These are phyloP conservation scores for Aleiodes alternator DNA, from an alignment of 2,888 invertebrate species.

Conservation along the genomic window DNA sequence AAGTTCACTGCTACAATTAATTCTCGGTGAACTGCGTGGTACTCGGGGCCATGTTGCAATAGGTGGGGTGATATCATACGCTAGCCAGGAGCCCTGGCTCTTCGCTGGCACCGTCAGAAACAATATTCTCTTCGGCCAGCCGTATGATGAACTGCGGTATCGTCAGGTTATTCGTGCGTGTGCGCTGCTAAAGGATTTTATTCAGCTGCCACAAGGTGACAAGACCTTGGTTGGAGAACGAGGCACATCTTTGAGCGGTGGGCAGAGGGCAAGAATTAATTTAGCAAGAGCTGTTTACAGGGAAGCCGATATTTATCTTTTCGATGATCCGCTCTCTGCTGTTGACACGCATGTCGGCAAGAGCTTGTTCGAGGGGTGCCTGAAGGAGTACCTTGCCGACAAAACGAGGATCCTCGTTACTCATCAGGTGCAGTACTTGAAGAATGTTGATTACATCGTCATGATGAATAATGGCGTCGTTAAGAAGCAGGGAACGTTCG, in stretches of 20 bases:
- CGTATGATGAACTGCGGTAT: slow-evolving; percentile 78
- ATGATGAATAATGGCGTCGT: slow-evolving; percentile 82
- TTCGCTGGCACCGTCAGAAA: slow-evolving; percentile 84
- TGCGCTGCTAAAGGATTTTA: slow-evolving; percentile 82
- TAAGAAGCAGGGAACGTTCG: slow-evolving; percentile 78
- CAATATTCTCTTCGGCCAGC: slow-evolving; percentile 87
- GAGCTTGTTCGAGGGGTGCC: slow-evolving; percentile 85
- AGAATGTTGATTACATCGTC: slow-evolving; percentile 81
- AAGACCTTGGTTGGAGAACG: slow-evolving; percentile 86
- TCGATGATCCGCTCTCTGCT: slow-evolving; percentile 89
- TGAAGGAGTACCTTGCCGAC: slow-evolving; percentile 79
- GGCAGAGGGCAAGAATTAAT: slow-evolving; percentile 75
- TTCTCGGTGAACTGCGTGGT: slow-evolving; percentile 85
- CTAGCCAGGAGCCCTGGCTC: slow-evolving; percentile 89
- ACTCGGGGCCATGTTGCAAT: slow-evolving; percentile 79
- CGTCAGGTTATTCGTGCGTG: slow-evolving; percentile 80
- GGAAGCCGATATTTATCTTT: slow-evolving; percentile 85
- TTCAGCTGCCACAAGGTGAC: slow-evolving; percentile 84
- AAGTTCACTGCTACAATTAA: slow-evolving; percentile 81
- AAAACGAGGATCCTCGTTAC: slow-evolving; percentile 87
- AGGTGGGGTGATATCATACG: slow-evolving; percentile 82
- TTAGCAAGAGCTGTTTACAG: slow-evolving; percentile 87
- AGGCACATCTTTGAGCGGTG: slow-evolving; percentile 72
- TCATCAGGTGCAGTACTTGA: slow-evolving; percentile 88
- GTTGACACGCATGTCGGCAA: slow-evolving; percentile 87